Conservation (phyloP, 2,888 invertebrate genomes). For the Synergus umbraculus region DNA sequence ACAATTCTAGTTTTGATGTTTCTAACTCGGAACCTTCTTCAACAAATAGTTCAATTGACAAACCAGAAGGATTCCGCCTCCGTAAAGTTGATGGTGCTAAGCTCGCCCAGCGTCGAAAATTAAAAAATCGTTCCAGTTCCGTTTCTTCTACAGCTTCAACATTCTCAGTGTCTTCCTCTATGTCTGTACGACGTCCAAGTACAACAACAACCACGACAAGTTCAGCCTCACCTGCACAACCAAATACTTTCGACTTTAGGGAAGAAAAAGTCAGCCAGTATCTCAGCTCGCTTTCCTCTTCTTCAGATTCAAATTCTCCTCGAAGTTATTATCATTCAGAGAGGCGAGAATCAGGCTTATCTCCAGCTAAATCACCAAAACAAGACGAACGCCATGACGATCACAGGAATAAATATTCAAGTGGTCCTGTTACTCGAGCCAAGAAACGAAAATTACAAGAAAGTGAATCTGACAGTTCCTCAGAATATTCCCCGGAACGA, state of each 20-base stretch:
- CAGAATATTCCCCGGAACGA: slow-evolving; percentile 57
- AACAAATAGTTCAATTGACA: slow-evolving; percentile 81
- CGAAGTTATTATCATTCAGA: slow-evolving; percentile 15
- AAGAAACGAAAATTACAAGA: slow-evolving; percentile 71
- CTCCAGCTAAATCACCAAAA: slow-evolving; percentile 60
- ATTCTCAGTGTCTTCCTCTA: slow-evolving; percentile 61
- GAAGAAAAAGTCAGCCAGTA: slow-evolving; percentile 79
- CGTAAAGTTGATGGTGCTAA: slow-evolving; percentile 86
- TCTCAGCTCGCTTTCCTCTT: slow-evolving; percentile 78
- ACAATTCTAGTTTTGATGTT: slow-evolving; percentile 40
- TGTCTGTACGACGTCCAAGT: slow-evolving; percentile 66
- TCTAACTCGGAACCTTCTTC: slow-evolving; percentile 24
- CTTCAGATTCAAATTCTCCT: slow-evolving; percentile 71
- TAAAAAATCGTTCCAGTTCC: slow-evolving; percentile 79
- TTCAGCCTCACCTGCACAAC: slow-evolving; percentile 69
- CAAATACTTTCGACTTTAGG: slow-evolving; percentile 77
- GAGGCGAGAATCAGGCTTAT: slow-evolving; percentile 46
- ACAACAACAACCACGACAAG: slow-evolving; percentile 55
- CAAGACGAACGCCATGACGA: slow-evolving; percentile 47
- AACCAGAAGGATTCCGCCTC: slow-evolving; percentile 85
- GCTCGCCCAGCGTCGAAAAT: slow-evolving; percentile 83
- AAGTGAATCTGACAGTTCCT: slow-evolving; percentile 54
- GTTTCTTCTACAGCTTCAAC: slow-evolving; percentile 77
- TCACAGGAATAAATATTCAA: neutral
- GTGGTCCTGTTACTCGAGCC: slow-evolving; percentile 72